Evolutionary conservation across 2,113 vertebrate species (phyloP).

Genomic region (Malurus alboscapulatus): DNA sequence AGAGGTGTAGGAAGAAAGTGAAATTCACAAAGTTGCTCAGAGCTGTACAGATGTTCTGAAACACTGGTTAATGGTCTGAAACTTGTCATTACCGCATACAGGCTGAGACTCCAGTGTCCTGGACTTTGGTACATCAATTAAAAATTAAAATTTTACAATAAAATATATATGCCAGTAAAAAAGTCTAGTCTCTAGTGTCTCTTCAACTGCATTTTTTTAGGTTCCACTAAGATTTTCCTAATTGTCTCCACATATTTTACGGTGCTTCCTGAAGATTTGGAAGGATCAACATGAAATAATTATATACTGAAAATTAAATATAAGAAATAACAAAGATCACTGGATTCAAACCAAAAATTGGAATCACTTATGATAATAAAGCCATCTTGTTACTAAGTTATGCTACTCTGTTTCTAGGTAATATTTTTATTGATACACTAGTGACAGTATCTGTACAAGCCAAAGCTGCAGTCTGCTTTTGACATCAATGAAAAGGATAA

Average conservation of each 20-base stretch:
- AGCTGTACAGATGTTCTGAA: background rate
- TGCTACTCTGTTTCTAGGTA: background rate
- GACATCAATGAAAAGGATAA: background rate
- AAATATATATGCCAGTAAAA: background rate
- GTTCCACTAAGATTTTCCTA: too few species aligned
- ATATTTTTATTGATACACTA: background rate
- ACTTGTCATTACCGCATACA: background rate
- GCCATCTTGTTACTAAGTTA: background rate
- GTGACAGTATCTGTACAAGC: accelerated
- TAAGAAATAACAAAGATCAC: background rate
- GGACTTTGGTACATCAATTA: background rate
- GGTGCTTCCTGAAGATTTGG: background rate
- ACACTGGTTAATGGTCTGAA: background rate
- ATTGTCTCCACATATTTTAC: background rate
- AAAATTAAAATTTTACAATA: background rate
- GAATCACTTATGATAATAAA: background rate
- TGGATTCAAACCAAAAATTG: background rate
- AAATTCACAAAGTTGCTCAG: background rate
- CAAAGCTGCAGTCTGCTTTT: background rate
- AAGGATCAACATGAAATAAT: background rate
- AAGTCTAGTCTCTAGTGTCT: background rate
- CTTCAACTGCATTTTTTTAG: background rate
- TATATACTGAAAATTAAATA: background rate
- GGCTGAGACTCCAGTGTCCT: background rate
- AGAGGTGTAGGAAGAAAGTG: background rate